Conservation (phyloP, 1,140 invertebrate genomes). For the Drosophila repleta region DNA sequence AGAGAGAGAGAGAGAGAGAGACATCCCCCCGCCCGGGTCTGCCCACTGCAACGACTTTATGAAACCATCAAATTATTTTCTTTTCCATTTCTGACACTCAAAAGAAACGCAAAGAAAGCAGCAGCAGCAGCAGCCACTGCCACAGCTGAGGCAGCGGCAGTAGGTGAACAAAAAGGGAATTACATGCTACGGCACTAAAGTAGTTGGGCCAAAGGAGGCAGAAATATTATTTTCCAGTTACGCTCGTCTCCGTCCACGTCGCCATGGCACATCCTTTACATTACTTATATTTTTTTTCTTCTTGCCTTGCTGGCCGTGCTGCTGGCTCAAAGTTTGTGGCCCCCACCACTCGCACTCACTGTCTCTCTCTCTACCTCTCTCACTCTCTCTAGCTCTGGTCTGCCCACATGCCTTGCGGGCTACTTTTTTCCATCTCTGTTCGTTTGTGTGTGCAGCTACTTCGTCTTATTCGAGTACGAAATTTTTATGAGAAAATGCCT, state of each 20-base stretch:
- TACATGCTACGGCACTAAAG: slow-evolving; percentile 39
- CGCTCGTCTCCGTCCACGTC: slow-evolving; percentile 69
- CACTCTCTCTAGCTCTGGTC: not conserved
- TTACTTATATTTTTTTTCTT: slow-evolving; percentile 51
- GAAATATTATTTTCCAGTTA: slow-evolving; percentile 83
- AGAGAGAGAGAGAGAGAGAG: slow-evolving; percentile 20
- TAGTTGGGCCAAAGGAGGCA: slow-evolving; percentile 38
- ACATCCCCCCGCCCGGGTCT: slow-evolving; percentile 4
- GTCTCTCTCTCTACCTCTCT: not conserved
- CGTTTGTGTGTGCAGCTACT: slow-evolving; percentile 52
- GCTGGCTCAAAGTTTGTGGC: slow-evolving; percentile 65
- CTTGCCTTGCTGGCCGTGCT: slow-evolving; percentile 25
- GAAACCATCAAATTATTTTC: slow-evolving; percentile 84
- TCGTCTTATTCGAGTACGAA: slow-evolving; percentile 79
- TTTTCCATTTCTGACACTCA: slow-evolving; percentile 84
- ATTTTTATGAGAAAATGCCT: slow-evolving; percentile 82
- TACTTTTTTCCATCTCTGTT: slow-evolving; percentile 68
- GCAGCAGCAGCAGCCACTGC: slow-evolving; percentile 16
- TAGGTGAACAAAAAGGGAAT: slow-evolving; percentile 46
- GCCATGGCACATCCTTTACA: slow-evolving; percentile 79
- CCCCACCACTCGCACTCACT: too few species aligned
- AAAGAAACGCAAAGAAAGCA: slow-evolving; percentile 75
- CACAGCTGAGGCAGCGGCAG: not conserved
- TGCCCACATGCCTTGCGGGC: slow-evolving; percentile 63
- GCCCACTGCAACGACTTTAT: slow-evolving; percentile 69